Evolutionary conservation across 2,888 invertebrate species (phyloP).

Genomic region (Agriotes lineatus): DNA sequence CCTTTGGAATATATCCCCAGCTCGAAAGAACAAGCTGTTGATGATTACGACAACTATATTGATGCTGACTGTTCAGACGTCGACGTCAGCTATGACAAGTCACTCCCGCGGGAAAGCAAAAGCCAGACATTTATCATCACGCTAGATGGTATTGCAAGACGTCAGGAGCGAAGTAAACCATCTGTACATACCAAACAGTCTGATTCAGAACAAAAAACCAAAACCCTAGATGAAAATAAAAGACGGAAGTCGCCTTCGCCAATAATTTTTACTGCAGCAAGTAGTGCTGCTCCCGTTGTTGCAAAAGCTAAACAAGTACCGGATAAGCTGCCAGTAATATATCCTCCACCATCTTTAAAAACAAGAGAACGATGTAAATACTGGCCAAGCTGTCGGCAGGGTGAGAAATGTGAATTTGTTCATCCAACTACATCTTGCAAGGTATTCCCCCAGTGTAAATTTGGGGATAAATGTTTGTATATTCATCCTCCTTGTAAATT

Average conservation of each 20-base stretch:
- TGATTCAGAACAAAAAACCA: slow-evolving; percentile 20
- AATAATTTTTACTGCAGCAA: slow-evolving; percentile 68
- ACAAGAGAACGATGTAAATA: slow-evolving; percentile 79
- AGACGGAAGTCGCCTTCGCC: slow-evolving; percentile 68
- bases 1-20: slow-evolving; percentile 49
- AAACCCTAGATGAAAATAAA: slow-evolving; percentile 44
- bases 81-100: slow-evolving; percentile 5
- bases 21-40: slow-evolving; percentile 41
- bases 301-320: slow-evolving; percentile 44
- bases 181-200: background rate
- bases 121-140: slow-evolving; percentile 79
- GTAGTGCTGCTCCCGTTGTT: slow-evolving; percentile 37
- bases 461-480: slow-evolving; percentile 89
- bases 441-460: slow-evolving; percentile 87
- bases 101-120: slow-evolving; percentile 44
- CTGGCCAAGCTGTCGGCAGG: slow-evolving; percentile 83
- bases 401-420: slow-evolving; percentile 81
- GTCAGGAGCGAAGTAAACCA: slow-evolving; percentile 58
- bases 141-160: slow-evolving; percentile 77
- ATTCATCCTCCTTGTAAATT: slow-evolving; percentile 95
- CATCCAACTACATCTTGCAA: slow-evolving; percentile 81
- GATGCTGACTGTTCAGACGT: slow-evolving; percentile 7
- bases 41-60: slow-evolving; percentile 16
- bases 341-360: slow-evolving; percentile 60
- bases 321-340: slow-evolving; percentile 45